phyloP scores from a whole-genome alignment of 2,113 vertebrate genomes.

The Oncorhynchus kisutch region DNA sequence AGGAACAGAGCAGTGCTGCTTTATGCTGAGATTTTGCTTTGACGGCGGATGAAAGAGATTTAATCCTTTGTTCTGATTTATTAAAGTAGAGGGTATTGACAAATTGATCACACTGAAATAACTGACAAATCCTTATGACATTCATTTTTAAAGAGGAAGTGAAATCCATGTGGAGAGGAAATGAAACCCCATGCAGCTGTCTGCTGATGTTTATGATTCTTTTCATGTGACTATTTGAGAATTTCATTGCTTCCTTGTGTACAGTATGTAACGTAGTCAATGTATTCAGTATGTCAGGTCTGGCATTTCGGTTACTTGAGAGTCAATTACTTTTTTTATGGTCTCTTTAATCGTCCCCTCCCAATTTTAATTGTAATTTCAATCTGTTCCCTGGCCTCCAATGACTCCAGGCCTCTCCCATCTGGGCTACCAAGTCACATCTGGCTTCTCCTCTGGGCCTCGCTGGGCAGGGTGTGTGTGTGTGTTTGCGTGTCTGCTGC shows the following conservation, averaged over 20 bases:
- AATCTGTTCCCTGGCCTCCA: background rate
- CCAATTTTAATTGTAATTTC: background rate
- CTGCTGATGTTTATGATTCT: background rate
- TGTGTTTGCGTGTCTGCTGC: background rate
- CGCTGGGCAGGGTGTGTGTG: background rate
- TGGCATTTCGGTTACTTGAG: background rate
- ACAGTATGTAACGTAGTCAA: background rate
- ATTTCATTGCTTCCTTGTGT: slow-evolving; percentile 4
- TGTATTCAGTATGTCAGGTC: background rate
- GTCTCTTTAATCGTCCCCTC: background rate
- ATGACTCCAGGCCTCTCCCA: background rate
- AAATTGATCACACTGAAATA: background rate
- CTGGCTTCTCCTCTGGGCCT: background rate
- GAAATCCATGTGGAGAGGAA: background rate
- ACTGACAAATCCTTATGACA: background rate
- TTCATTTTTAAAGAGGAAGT: background rate
- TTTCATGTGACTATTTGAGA: background rate
- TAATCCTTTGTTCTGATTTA: background rate
- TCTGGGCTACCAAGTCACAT: background rate
- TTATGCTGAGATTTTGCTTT: background rate
- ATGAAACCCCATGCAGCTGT: background rate
- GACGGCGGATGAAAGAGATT: background rate
- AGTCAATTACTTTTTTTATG: background rate
- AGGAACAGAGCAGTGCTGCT: background rate
- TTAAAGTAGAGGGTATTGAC: background rate